Base-by-base conservation (phyloP, 2,113 vertebrate genomes). In the Mus pahari region DNA sequence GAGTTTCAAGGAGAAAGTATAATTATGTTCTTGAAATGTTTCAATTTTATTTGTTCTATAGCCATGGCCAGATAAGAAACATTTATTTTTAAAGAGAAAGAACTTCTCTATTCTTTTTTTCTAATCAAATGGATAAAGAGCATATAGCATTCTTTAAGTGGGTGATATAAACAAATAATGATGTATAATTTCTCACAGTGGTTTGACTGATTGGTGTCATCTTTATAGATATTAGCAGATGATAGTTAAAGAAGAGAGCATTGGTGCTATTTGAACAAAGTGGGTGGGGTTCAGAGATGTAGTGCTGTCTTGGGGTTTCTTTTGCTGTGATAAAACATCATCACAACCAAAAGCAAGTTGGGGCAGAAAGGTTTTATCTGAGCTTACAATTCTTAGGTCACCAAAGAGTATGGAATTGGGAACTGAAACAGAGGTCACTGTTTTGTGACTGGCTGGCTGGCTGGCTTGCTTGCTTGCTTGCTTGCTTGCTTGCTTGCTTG, bases 61-160 rank as follows among this genome's bases (percentile, higher is more conserved):
- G 36, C 96, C 79, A 86, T 94, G 90, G 94, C 14, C 64, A 95
- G 71, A 74, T 14, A 97, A 53, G 48, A 94, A 94, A 94, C 10
- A 83, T 84, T 95, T 96, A 20, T 22, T 96, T 93, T 96, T 94
- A 97, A 97, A 89, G 84, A 87, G 70, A 97, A 98, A 97, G 33
- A 98, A 94, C 66, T 91, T 96, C 90, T 97, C 68, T 66, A 33
- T 60, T 91, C 48, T 92, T 90, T 90, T 50, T 83, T 90, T 48
- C 81, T 82, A 96, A 92, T 96, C 94, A 86, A 77, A 95, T 81
- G 66, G 8, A 48, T 60, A 92, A 81, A 45, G 96, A 97, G 96
- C 75, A 98, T 83, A 55, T n/a, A 86, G 94, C 79, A 33, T 93
- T 97, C 86, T 82, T 26, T 74, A 74, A 53, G n/a, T 86, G 89